Evolutionary conservation across 2,888 invertebrate genomes (phyloP).

Genomic region (Pegoplata infirma): DNA sequence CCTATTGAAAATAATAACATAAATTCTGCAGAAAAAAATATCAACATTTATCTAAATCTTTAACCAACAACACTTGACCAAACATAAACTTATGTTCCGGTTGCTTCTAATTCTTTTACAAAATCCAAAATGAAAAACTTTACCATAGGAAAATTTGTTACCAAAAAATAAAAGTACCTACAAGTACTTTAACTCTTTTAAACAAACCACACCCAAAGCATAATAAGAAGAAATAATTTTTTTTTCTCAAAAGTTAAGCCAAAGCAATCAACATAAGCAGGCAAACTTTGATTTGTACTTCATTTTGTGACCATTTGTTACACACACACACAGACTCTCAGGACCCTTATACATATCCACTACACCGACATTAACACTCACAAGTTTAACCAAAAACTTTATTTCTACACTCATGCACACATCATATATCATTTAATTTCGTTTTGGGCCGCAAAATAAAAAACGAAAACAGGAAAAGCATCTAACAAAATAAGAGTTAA

Average conservation of each 20-base stretch:
- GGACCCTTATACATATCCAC: slow-evolving; percentile 1
- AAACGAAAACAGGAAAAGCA: not conserved
- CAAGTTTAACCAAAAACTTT: slow-evolving; percentile 46
- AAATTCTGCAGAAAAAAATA: no score
- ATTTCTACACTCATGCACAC: not conserved
- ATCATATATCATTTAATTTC: slow-evolving; percentile 26
- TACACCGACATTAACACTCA: slow-evolving; percentile 38
- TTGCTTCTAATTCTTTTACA: not conserved
- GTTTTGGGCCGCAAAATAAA: not conserved
- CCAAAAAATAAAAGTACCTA: not conserved
- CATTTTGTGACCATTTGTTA: slow-evolving; percentile 68
- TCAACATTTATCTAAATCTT: not conserved
- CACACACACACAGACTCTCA: slow-evolving; percentile 22
- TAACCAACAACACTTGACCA: not conserved
- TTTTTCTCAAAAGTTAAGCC: slow-evolving; percentile 30
- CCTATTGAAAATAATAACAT: no score
- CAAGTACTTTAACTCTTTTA: slow-evolving; percentile 24
- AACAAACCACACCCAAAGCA: slow-evolving; percentile 40
- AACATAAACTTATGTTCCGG: not conserved
- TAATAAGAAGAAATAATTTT: not conserved
- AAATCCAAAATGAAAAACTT: not conserved
- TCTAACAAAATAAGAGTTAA: not conserved
- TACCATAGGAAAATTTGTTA: not conserved
- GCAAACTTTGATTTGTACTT: slow-evolving; percentile 73
- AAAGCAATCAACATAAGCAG: slow-evolving; percentile 70